phyloP scores from a whole-genome alignment of 1,140 invertebrate species.

The Drosophila bipectinata region DNA sequence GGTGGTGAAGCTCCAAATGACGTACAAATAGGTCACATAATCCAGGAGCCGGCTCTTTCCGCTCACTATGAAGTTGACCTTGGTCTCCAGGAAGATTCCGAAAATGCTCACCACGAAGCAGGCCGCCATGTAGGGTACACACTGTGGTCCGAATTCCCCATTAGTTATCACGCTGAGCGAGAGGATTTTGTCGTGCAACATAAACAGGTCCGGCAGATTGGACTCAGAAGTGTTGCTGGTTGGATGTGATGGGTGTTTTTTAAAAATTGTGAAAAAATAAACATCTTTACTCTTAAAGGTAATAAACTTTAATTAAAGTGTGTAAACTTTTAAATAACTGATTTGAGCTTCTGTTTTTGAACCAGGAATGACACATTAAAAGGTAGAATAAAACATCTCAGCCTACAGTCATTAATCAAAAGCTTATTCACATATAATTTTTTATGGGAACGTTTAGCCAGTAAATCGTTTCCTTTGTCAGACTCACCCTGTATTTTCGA shows the following conservation, averaged over 20 bases:
- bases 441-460: neutral
- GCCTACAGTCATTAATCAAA: slow-evolving; percentile 5
- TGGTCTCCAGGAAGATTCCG: slow-evolving; percentile 81
- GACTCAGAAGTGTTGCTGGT: slow-evolving; percentile 66
- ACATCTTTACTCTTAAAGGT: too few relatives aligned
- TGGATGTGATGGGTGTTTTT: neutral
- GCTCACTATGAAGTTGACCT: slow-evolving; percentile 76
- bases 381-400: too few relatives aligned
- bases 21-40: slow-evolving; percentile 69
- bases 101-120: slow-evolving; percentile 81
- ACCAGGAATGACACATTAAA: neutral
- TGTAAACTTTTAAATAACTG: too few relatives aligned
- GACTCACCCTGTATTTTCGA: slow-evolving; percentile 59
- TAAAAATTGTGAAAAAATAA: neutral
- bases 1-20: slow-evolving; percentile 76
- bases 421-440: neutral
- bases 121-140: slow-evolving; percentile 79
- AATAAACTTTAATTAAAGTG: too few relatives aligned
- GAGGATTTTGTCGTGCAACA: slow-evolving; percentile 77
- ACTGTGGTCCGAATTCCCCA: slow-evolving; percentile 75
- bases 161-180: slow-evolving; percentile 77
- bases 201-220: slow-evolving; percentile 77
- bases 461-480: neutral
- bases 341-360: neutral
- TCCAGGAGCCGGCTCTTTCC: slow-evolving; percentile 68